Evolutionary conservation across 2,797 vertebrate genomes (phyloP).

Genomic region (Psittacula derbiana): DNA sequence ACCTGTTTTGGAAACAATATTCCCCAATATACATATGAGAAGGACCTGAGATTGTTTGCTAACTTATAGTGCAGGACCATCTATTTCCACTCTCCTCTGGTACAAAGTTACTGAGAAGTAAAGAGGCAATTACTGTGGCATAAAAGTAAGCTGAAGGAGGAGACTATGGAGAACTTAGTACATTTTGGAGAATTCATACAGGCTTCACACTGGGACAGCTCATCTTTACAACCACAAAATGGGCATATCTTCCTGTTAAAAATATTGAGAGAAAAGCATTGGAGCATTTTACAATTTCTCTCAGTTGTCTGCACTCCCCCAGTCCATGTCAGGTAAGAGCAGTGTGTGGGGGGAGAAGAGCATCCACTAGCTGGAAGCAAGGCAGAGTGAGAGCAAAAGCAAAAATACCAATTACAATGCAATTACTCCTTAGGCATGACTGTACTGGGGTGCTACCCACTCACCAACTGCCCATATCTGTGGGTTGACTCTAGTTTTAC

Average conservation of each 20-base stretch:
- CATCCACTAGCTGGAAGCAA: neutral
- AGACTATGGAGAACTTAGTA: neutral
- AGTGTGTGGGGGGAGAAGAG: neutral
- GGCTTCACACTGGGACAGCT: neutral
- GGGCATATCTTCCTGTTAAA: neutral
- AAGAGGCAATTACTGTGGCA: neutral
- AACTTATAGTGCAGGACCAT: neutral
- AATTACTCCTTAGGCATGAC: conserved; percentile 36
- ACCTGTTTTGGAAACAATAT: neutral
- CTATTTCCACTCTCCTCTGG: neutral
- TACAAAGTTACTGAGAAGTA: neutral
- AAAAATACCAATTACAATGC: conserved; percentile 20
- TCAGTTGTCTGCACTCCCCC: neutral
- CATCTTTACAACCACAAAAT: neutral
- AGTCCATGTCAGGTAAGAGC: neutral
- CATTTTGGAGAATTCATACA: neutral
- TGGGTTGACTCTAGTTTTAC: conserved; percentile 12
- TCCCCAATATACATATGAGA: neutral
- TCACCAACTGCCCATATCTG: conserved; percentile 55
- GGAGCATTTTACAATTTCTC: neutral
- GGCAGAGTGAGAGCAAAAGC: neutral
- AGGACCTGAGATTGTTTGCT: neutral
- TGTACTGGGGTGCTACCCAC: conserved; percentile 36
- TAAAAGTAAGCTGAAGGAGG: neutral
- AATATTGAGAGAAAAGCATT: neutral